These are phyloP conservation scores for Andrena cerasifolii DNA, from an alignment of 1,140 invertebrate genomes.

Conservation along the genomic window DNA sequence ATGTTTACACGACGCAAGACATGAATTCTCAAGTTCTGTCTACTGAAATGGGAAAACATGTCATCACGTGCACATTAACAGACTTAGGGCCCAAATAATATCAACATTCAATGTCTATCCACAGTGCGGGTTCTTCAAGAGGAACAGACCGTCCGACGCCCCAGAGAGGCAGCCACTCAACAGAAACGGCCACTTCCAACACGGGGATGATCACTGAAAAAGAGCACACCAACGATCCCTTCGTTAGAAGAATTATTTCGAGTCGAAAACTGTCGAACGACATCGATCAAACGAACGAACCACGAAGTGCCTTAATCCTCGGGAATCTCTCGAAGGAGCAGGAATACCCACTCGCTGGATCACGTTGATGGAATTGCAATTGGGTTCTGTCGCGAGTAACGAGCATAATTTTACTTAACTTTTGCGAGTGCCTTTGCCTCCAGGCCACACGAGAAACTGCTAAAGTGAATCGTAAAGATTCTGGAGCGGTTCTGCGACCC, in stretches of 20 bases:
- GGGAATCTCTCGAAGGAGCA: constrained; percentile 21
- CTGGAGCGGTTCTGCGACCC: constrained; percentile 42
- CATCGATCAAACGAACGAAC: constrained; percentile 27
- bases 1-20: too few species aligned
- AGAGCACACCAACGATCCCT: not conserved
- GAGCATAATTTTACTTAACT: constrained; percentile 15
- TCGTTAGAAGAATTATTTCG: not conserved
- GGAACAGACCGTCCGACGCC: constrained; percentile 90
- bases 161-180: constrained; percentile 93
- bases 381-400: not conserved
- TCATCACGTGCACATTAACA: too few species aligned
- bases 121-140: constrained; percentile 96
- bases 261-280: constrained; percentile 20
- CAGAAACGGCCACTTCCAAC: constrained; percentile 85
- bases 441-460: constrained; percentile 19
- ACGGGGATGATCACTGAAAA: constrained; percentile 55
- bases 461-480: constrained; percentile 29
- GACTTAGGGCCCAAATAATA: not conserved
- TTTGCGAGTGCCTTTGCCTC: constrained; percentile 42
- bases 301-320: constrained; percentile 42
- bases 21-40: too few species aligned
- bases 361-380: not conserved
- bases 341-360: constrained; percentile 4
- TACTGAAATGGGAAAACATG: too few species aligned
- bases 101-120: constrained; percentile 59